Base-by-base conservation (phyloP, 2,113 vertebrate genomes). In the Melanerpes aurifrons region DNA sequence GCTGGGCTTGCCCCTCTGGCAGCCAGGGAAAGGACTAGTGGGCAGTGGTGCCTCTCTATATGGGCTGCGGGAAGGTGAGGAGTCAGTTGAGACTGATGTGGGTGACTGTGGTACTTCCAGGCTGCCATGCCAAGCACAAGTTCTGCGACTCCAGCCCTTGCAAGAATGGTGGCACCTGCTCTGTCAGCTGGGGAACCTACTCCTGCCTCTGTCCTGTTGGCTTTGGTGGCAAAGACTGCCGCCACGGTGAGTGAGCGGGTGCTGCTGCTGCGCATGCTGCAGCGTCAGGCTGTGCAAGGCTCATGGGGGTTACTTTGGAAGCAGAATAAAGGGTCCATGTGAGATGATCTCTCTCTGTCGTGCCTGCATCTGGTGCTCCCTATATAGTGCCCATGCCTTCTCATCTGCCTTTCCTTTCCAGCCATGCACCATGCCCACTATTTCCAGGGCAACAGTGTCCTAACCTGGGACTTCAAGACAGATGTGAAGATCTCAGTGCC, bases 151-250 rank as follows among this genome's bases (percentile, higher is more conserved):
- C 99, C 58, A 98, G 96, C 94, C 99, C 99, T 14, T 99, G 99
- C 95, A 98, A 99, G 97, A 99, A 99, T 0, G 98, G 98, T 1
- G 99, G 99, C 72, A 98, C 97, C 56, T 99, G 99, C 97, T 97
- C 98, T 11, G 98, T 99, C 91, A 98, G 98, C 96, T 99, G 99
- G 99, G 98, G 99, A n/a, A 98, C 99, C 21, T 99, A 98, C 93
- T 98, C 97, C 94, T 99, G 99, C 45, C 98, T 99, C 95, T 99
- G 99, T 92, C 99, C 99, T 4, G 96, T 99, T 45, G 99, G 99
- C 75, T 99, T 99, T 3, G 99, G 99, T 89, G 99, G 99, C 86
- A 99, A 99, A 95, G 99, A 99, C 95, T 99, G 99, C 95, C 98
- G 97, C 73, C 98, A 98, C 21, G 97, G 99, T 99, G 96, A 99